These are phyloP conservation scores for Pterocles burchelli DNA, from an alignment of 2,113 vertebrate species.

Conservation along the genomic window DNA sequence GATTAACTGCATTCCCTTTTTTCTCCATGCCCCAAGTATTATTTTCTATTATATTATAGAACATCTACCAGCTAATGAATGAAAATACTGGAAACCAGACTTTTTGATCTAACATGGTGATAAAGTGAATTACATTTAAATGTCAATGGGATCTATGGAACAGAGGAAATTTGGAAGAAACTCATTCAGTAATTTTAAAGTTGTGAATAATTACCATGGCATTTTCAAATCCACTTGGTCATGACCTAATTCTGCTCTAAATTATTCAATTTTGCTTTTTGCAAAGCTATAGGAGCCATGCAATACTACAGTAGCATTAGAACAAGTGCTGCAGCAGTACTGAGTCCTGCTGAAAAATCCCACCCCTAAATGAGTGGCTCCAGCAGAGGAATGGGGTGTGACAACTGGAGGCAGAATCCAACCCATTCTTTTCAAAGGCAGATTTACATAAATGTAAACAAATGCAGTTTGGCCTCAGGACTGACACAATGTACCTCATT, in stretches of 20 bases:
- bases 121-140: slow-evolving; percentile 57
- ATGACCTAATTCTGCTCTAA: slow-evolving; percentile 25
- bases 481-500: neutral
- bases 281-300: neutral
- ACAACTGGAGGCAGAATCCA: neutral
- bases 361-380: neutral
- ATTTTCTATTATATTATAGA: neutral
- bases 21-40: neutral
- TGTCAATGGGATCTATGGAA: slow-evolving; percentile 18
- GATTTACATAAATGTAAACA: neutral
- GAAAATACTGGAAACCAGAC: neutral
- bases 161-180: slow-evolving; percentile 1
- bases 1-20: neutral
- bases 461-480: neutral
- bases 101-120: neutral
- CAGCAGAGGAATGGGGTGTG: neutral
- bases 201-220: slow-evolving; percentile 9
- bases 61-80: slow-evolving; percentile 18
- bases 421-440: neutral
- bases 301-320: neutral
- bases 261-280: neutral
- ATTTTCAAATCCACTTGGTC: slow-evolving; percentile 30
- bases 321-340: neutral
- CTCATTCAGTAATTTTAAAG: slow-evolving; percentile 21
- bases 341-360: neutral